A percentile compares a stretch with the other conserved stretches of the same genome.
Conservation (phyloP, 2,888 invertebrate genomes). For the Epinotia ramella region DNA sequence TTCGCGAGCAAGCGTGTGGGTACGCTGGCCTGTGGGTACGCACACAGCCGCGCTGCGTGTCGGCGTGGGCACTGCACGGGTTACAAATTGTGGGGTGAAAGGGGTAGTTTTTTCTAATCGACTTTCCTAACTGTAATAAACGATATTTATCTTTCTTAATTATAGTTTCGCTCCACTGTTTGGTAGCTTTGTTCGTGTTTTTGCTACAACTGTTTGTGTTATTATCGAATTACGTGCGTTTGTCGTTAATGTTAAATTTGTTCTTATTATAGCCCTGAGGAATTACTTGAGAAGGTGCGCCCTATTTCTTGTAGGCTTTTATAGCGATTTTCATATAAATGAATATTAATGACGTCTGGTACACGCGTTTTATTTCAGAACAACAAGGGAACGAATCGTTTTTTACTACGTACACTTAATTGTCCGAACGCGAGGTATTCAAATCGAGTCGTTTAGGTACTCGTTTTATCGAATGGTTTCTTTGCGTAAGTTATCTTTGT, state of each 20-base stretch:
- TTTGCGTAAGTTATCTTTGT: neutral
- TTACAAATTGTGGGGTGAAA: constrained; percentile 86
- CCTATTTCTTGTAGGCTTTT: constrained; percentile 42
- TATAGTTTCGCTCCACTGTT: constrained; percentile 80
- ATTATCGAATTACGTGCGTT: constrained; percentile 82
- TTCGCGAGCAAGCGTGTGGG: constrained; percentile 58
- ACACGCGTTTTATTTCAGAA: constrained; percentile 39
- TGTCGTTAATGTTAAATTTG: constrained; percentile 69
- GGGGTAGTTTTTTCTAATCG: constrained; percentile 85
- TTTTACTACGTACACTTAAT: constrained; percentile 43
- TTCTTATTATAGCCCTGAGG: constrained; percentile 57
- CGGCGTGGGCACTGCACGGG: constrained; percentile 80
- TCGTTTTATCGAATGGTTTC: neutral
- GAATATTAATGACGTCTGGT: constrained; percentile 44
- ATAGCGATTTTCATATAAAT: constrained; percentile 44
- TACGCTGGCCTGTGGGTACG: constrained; percentile 56
- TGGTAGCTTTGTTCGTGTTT: constrained; percentile 82
- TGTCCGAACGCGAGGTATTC: constrained; percentile 30
- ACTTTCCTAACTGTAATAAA: constrained; percentile 85
- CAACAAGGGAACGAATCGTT: constrained; percentile 42
- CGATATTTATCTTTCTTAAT: constrained; percentile 86
- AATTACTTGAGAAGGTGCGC: constrained; percentile 50
- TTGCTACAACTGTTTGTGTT: constrained; percentile 74
- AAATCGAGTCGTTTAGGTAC: constrained; percentile 24
- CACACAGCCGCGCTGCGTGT: constrained; percentile 59